A percentile compares a stretch with the other conserved stretches of the same genome.
Conservation (phyloP, 2,113 vertebrate species). For the Bujurquina vittata region DNA sequence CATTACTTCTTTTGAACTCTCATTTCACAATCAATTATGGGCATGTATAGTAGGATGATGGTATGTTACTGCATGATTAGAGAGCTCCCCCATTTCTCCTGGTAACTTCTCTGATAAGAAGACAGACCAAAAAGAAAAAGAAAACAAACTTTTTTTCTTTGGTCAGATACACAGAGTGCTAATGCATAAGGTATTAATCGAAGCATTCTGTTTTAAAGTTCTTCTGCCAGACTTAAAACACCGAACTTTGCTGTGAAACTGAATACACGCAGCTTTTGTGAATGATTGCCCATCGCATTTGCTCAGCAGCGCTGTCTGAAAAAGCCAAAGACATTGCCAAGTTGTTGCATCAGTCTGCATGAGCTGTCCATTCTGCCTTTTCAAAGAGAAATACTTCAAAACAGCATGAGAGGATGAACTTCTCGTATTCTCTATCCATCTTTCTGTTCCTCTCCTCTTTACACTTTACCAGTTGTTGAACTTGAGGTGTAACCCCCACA, state of each 20-base stretch:
- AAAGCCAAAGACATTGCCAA: constrained; percentile 60
- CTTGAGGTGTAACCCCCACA: constrained; percentile 32
- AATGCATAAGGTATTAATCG: constrained; percentile 17
- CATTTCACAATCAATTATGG: background rate
- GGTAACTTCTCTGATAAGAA: background rate
- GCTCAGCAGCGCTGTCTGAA: constrained; percentile 41
- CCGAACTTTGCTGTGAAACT: constrained; percentile 27
- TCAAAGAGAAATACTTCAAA: constrained; percentile 66
- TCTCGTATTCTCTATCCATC: constrained; percentile 36
- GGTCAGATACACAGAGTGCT: background rate
- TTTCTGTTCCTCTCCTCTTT: constrained; percentile 38
- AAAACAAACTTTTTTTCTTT: background rate
- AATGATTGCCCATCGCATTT: constrained; percentile 52
- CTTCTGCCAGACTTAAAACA: constrained; percentile 29
- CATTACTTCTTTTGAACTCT: background rate
- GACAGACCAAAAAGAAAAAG: background rate
- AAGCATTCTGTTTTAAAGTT: constrained; percentile 23
- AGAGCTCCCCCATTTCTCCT: background rate
- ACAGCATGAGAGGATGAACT: constrained; percentile 48
- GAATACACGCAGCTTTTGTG: constrained; percentile 16
- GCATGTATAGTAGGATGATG: background rate
- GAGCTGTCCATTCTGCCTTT: constrained; percentile 65
- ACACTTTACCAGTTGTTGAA: constrained; percentile 36
- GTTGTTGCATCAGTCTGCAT: constrained; percentile 71
- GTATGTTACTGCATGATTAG: background rate